Base-by-base conservation (phyloP, 1,140 invertebrate genomes). In the Drosophila rhopaloa region DNA sequence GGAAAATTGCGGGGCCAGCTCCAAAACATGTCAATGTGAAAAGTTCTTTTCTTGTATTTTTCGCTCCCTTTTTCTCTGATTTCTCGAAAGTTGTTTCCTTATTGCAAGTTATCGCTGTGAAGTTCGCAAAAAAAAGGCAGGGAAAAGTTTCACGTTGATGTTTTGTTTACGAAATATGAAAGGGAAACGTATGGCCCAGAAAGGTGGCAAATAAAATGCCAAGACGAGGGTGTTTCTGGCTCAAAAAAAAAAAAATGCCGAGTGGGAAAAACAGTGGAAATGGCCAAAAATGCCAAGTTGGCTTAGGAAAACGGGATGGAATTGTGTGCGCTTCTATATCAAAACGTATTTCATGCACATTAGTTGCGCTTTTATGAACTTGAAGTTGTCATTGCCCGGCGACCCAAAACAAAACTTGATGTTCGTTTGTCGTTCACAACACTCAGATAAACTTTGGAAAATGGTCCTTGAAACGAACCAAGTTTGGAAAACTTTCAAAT, bases 351-450 rank as follows among this genome's bases (percentile, higher is more conserved):
- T 83, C 79, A 89, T 89, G 83, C 83, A 88, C 84, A 88, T 88
- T 88, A 88, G 83, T 89, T 89, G 84, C 79, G 83, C 83, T 88
- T 79, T 88, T 89, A 88, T 88, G 83, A 88, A 88, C 83, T 88
- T 74, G 51, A 89, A 83, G 83, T 89, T 88, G 84, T 89, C 80
- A 83, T 83, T 80, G 71, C 72, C 86, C 73, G 60, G 76, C 77
- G 57, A 73, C 68, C 50, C 50, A 56, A 66, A 76, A 41, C 70
- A 65, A 79, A 82, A 88, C 76, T 80, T 80, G 80, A 74, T 67
- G 66, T 74, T 68, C 61, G 57, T 38, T 65, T 61, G 44, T 65
- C 62, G 61, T 65, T 3, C 24, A 29, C 62, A 35, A 61, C 62
- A 65, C 41, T 62, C n/a, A n/a, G 29, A 37, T 46, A 47, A 60